Evolutionary conservation across 1,140 invertebrate species (phyloP), one percentile per base, ranked within the genome.

Genomic region (Zophobas morio): DNA sequence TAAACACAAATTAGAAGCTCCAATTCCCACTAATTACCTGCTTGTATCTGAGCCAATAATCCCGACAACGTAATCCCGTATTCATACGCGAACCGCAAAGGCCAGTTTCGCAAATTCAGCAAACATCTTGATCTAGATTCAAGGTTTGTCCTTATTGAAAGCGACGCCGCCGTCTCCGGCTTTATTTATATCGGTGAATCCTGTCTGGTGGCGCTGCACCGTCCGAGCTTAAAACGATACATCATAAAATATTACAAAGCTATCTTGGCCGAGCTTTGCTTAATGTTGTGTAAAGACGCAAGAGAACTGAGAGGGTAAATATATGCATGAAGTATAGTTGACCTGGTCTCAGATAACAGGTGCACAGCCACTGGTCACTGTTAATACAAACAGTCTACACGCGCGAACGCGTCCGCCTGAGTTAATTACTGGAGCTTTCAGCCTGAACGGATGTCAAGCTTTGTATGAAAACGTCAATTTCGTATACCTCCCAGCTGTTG

Each of bases 191-290:
- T 51, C 3, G 49, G 6, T 5, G 2, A 51, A 20, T 20, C 49
- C 49, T 32, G 32, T 60, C 56, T 5, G 5, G 33, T 60, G n/a
- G 6, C 34, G 34, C 35, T n/a, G 57, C 57, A n/a, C 37, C 57
- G 57, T 63, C 57, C 57, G 35, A 47, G 54, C 54, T 57, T 57
- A 57, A 57, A 57, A 42, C 60, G 60, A 40, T 66, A 66, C 40
- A 66, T 66, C 60, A 66, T 42, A 66, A 66, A 66, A 66, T 66
- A 66, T 66, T 66, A n/a, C 60, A 42, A 66, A 66, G 60, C 60
- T 66, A 66, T 46, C 60, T 66, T 66, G 39, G 60, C 60, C 37
- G 20, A 66, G 60, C 60, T 66, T 66, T 66, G 60, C 60, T 66
- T 66, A 66, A 66, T 66, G 60, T 66, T 66, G 60, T 66, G 60